These are phyloP conservation scores for Phaenicophaeus curvirostris DNA, from an alignment of 2,797 vertebrate species.

Conservation along the genomic window DNA sequence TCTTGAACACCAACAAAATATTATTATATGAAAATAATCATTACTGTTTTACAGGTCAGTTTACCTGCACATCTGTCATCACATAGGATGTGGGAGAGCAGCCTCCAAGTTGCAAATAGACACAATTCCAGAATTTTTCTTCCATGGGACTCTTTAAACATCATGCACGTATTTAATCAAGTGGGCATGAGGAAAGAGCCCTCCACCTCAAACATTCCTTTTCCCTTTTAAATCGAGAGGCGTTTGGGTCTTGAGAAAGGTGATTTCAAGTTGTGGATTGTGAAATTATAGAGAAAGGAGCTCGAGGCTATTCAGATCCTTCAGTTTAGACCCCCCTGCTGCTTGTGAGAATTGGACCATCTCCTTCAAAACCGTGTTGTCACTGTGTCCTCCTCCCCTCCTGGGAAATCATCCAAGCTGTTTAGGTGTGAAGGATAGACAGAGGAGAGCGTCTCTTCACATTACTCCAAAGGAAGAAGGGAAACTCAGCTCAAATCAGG, in stretches of 20 bases:
- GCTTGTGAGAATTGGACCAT: background rate
- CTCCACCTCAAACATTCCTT: background rate
- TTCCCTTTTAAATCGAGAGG: background rate
- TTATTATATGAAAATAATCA: background rate
- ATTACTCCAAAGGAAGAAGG: background rate
- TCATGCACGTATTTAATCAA: background rate
- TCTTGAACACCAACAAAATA: background rate
- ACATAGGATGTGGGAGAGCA: background rate
- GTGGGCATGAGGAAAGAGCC: background rate
- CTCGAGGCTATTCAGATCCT: background rate
- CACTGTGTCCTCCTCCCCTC: background rate
- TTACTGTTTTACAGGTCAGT: background rate
- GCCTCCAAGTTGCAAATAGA: background rate
- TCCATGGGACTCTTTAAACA: background rate
- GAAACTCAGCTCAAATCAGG: conserved; percentile 16
- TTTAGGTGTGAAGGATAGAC: conserved; percentile 47
- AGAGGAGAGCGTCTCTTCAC: background rate
- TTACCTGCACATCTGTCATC: background rate
- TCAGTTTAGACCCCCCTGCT: background rate
- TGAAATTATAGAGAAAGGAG: background rate
- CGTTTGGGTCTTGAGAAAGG: background rate
- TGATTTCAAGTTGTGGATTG: background rate
- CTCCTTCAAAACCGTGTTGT: background rate
- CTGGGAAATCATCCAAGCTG: conserved; percentile 11
- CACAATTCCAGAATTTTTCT: background rate